A percentile compares a stretch with the other conserved stretches of the same genome.
These are phyloP conservation scores for Serrognathus titanus DNA, from an alignment of 2,888 invertebrate genomes.

Conservation along the genomic window DNA sequence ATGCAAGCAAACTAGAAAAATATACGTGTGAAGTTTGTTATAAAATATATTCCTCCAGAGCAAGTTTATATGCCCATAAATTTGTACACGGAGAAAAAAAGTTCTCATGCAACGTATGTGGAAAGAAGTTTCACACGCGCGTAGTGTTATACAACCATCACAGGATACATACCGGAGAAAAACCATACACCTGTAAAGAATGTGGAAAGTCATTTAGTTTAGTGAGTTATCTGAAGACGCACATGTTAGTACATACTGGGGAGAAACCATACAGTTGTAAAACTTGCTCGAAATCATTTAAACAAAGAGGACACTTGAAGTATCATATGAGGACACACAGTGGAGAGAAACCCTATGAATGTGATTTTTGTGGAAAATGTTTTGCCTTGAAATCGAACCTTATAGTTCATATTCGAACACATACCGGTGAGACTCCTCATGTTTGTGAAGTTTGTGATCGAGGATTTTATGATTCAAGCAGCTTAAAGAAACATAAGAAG, in stretches of 20 bases:
- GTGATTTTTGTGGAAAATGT: slow-evolving; percentile 18
- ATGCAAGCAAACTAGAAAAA: neutral
- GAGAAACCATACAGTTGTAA: slow-evolving; percentile 31
- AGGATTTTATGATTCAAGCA: slow-evolving; percentile 27
- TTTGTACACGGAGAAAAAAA: slow-evolving; percentile 11
- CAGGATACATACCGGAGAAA: slow-evolving; percentile 36
- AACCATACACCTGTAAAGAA: slow-evolving; percentile 34
- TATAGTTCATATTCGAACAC: slow-evolving; percentile 24
- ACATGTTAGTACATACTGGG: slow-evolving; percentile 38
- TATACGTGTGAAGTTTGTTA: slow-evolving; percentile 9
- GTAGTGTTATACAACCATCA: neutral
- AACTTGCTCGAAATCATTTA: slow-evolving; percentile 20
- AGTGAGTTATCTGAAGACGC: slow-evolving; percentile 28
- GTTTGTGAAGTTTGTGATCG: slow-evolving; percentile 22
- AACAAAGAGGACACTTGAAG: slow-evolving; percentile 17
- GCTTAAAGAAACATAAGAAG: slow-evolving; percentile 24
- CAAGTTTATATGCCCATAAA: slow-evolving; percentile 2
- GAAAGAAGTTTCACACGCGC: slow-evolving; percentile 17
- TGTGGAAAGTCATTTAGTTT: slow-evolving; percentile 30
- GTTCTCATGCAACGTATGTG: slow-evolving; percentile 20
- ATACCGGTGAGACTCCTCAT: slow-evolving; percentile 29
- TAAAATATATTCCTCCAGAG: slow-evolving; percentile 1
- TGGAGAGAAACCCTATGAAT: slow-evolving; percentile 21
- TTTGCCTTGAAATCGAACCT: slow-evolving; percentile 24
- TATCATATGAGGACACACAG: slow-evolving; percentile 22